A percentile compares a stretch with the other conserved stretches of the same genome.
Conservation (phyloP, 2,888 invertebrate species). For the Heteromurus nitidus region DNA sequence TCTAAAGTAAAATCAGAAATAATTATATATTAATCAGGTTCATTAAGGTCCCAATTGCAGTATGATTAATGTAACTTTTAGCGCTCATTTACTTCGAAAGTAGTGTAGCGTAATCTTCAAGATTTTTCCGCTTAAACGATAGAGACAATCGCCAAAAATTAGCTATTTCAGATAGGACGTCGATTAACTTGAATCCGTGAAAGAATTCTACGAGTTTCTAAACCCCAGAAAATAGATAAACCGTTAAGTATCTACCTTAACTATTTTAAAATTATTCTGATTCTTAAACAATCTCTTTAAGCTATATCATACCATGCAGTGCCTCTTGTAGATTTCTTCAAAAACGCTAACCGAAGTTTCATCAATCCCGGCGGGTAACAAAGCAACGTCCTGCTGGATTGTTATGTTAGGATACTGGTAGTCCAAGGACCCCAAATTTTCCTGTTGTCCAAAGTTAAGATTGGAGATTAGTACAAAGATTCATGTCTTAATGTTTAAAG, state of each 20-base stretch:
- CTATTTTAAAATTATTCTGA: background rate
- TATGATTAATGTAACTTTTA: no score
- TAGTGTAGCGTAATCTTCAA: conserved; percentile 21
- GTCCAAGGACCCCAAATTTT: conserved; percentile 48
- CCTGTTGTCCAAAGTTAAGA: conserved; percentile 9
- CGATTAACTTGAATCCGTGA: conserved; percentile 49
- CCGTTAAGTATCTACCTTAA: no score
- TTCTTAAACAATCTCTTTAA: no score
- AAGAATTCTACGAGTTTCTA: conserved; percentile 34
- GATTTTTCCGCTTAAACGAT: conserved; percentile 34
- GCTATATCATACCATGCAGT: conserved; percentile 50
- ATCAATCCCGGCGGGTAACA: conserved; percentile 29
- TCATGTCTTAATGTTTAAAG: no score
- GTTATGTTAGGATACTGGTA: conserved; percentile 31
- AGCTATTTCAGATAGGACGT: conserved; percentile 42
- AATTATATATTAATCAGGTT: background rate
- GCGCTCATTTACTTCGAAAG: conserved; percentile 51
- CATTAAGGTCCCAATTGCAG: no score
- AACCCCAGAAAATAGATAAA: no score
- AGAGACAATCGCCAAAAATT: conserved; percentile 47
- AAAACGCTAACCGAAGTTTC: conserved; percentile 27
- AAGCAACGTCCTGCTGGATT: no score
- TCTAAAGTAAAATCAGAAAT: conserved; percentile 21
- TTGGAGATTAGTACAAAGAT: background rate
- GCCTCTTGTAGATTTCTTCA: conserved; percentile 43